Base-by-base conservation (phyloP, 1,140 invertebrate genomes). In the Drosophila sturtevanti region DNA sequence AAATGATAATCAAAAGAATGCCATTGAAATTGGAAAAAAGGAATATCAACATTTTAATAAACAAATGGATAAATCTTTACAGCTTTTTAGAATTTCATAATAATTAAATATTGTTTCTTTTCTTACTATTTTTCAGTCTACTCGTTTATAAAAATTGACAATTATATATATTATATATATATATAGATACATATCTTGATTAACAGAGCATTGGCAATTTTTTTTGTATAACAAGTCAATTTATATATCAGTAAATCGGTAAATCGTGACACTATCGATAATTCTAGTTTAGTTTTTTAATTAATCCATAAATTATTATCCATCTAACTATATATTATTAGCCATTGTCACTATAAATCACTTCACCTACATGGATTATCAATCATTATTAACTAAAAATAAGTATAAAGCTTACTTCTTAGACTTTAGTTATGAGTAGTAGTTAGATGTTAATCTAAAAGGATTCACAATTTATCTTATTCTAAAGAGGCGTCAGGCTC, bases 351-450 rank as follows among this genome's bases (percentile, higher is more conserved):
- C 35, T 56, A 75, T 75, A 75, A 75, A 75, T 75, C 72, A 75
- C 38, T 27, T 34, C 55, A 52, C 21, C 24, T 34, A 34, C 74
- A 74, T 61, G 38, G 72, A 75, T 75, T 75, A 75, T 75, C 72
- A 75, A 75, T 75, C 72, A 75, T 72, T 64, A 68, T 75, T 75
- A 75, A 68, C 63, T 75, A 35, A 68, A 68, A 75, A 68, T 58
- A 68, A 75, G 72, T 68, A 56, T 56, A 75, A 68, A 27, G 55
- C 44, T 75, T 52, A 72, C 31, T 59, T 52, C 56, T 62, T 65
- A 51, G 68, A 68, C 72, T 75, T 21, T 9, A 48, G 16, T 21
- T 44, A 7, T 44, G 41, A 75, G 72, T 62, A 75, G 72, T 68
- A 68, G 72, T 75, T 64, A 75, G 72, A 75, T 75, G 72, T 67